Percentiles rank a stretch among this genome's conserved stretches.
Conservation (phyloP, 2,113 vertebrate genomes). For the Notiomystis cincta region DNA sequence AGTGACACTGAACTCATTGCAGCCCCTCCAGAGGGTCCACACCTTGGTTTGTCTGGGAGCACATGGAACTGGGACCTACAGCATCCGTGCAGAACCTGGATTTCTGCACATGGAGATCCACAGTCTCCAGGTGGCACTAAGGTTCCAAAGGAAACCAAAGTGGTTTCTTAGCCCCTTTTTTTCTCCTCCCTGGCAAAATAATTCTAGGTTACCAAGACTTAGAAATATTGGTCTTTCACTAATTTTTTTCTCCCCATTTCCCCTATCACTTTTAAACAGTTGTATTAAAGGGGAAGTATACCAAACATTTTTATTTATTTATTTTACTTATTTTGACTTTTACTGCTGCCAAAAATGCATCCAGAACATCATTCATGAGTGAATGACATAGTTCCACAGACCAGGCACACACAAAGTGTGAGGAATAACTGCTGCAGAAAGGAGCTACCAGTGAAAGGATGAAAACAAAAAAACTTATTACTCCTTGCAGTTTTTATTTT, state of each 20-base stretch:
- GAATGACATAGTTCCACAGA: not conserved
- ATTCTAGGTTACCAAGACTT: not conserved
- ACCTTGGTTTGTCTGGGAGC: not conserved
- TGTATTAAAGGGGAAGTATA: not conserved
- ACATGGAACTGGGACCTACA: not conserved
- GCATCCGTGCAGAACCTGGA: not conserved
- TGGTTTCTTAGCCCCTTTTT: not conserved
- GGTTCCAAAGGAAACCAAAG: not conserved
- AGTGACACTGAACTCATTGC: not conserved
- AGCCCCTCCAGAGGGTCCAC: not conserved
- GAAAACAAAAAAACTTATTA: not conserved
- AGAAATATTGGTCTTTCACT: not conserved
- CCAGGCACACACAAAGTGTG: not conserved
- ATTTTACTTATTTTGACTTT: not conserved
- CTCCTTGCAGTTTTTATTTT: not conserved
- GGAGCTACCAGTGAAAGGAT: not conserved
- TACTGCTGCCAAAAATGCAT: not conserved
- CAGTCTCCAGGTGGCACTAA: not conserved
- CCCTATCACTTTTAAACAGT: not conserved
- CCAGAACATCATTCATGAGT: not conserved
- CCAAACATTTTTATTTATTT: not conserved
- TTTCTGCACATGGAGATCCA: not conserved
- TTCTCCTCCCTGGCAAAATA: not conserved
- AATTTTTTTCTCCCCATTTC: not conserved
- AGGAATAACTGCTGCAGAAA: not conserved